Evolutionary conservation across 92 coral and sea anemone species (phyloP).

Genomic region (Phymanthus crucifer): DNA sequence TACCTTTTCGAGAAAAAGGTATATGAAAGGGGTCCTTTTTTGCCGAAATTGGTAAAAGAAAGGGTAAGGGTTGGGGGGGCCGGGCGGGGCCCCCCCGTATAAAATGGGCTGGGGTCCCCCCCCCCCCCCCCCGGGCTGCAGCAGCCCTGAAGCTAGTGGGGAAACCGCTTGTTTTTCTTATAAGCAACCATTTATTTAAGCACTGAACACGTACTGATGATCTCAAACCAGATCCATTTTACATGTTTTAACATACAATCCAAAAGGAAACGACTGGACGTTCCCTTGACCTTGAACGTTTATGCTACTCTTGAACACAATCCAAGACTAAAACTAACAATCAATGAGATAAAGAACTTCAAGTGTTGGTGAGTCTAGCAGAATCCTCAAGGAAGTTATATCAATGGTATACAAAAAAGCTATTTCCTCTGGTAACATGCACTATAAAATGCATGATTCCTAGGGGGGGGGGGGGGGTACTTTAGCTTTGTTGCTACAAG

Average conservation of each 20-base stretch:
- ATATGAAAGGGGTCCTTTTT: no score
- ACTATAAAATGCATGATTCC: neutral
- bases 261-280: neutral
- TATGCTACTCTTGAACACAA: neutral
- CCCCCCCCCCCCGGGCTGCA: no score
- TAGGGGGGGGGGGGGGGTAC: neutral
- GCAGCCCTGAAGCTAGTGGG: no score
- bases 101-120: no score
- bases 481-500: no score
- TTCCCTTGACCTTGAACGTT: conserved; percentile 2
- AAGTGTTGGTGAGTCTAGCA: neutral
- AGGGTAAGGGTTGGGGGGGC: neutral
- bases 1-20: no score
- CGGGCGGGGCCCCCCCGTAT: no score
- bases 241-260: neutral
- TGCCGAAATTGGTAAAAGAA: no score
- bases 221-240: neutral
- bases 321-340: neutral
- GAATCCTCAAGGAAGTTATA: neutral
- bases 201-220: neutral
- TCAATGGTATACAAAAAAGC: neutral
- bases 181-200: neutral
- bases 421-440: neutral
- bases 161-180: no score
- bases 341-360: neutral